These are phyloP conservation scores for Isichthys henryi DNA, from an alignment of 2,113 vertebrate genomes.

Conservation along the genomic window DNA sequence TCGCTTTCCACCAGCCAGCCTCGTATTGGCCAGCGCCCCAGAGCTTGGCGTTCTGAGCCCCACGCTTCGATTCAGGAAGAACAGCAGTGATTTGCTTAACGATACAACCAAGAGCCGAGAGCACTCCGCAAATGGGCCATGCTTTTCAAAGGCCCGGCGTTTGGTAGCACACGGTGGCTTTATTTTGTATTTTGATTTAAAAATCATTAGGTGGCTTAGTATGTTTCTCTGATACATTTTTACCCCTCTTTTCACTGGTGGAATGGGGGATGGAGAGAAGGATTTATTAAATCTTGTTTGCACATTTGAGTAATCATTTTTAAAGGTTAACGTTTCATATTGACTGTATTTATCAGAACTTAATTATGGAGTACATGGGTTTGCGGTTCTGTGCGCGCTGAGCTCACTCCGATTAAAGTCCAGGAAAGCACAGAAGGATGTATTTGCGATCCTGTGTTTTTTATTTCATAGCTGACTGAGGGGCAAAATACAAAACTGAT, in stretches of 20 bases:
- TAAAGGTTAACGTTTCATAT: not conserved
- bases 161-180: constrained; percentile 35
- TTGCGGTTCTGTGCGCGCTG: not conserved
- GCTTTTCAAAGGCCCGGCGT: constrained; percentile 42
- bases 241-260: not conserved
- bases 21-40: constrained; percentile 59
- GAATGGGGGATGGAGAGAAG: not conserved
- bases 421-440: not conserved
- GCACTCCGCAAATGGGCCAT: constrained; percentile 22
- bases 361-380: not conserved
- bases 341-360: not conserved
- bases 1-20: constrained; percentile 62
- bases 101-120: constrained; percentile 38
- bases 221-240: not conserved
- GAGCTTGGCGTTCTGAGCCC: constrained; percentile 53
- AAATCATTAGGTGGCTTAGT: no score
- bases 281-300: not conserved
- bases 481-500: not conserved
- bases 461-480: not conserved
- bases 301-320: not conserved
- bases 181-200: constrained; percentile 19
- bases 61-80: constrained; percentile 57
- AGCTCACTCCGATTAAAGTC: not conserved
- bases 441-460: not conserved
- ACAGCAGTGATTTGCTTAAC: constrained; percentile 49